phyloP scores from a whole-genome alignment of 2,797 vertebrate species.

The Hirundo rustica region DNA sequence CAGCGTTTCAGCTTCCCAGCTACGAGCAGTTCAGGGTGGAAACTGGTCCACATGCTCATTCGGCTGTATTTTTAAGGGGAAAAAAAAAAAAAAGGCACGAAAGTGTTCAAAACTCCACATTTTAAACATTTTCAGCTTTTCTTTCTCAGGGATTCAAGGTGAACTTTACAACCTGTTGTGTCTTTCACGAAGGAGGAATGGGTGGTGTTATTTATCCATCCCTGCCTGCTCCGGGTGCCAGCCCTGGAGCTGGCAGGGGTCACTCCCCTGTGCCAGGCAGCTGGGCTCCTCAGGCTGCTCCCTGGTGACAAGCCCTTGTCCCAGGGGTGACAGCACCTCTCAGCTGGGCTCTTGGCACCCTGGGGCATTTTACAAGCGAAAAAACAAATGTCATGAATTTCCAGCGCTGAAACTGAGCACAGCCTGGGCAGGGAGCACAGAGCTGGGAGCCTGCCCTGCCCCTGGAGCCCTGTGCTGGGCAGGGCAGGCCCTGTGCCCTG shows the following conservation, averaged over 20 bases:
- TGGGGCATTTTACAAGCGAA: background rate
- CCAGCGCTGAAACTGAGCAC: fast-evolving
- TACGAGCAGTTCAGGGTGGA: background rate
- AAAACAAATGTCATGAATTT: fast-evolving
- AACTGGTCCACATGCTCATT: fast-evolving
- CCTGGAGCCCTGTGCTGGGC: fast-evolving
- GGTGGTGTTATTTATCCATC: background rate
- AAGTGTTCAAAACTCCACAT: background rate
- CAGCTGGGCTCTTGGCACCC: background rate
- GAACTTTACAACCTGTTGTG: background rate
- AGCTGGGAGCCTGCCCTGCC: background rate
- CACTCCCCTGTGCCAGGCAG: fast-evolving
- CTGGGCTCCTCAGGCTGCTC: background rate
- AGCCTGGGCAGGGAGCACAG: fast-evolving
- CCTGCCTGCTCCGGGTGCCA: too few species aligned
- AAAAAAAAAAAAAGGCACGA: background rate
- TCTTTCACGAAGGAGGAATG: background rate
- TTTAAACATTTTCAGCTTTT: background rate
- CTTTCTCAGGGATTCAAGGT: background rate
- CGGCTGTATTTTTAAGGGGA: background rate
- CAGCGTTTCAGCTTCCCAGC: background rate
- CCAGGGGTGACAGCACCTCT: background rate
- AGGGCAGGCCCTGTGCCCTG: background rate
- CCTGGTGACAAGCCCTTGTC: background rate
- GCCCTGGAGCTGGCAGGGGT: background rate